These are phyloP conservation scores for Tringa solitaria DNA, from an alignment of 2,113 vertebrate genomes.

Conservation along the genomic window DNA sequence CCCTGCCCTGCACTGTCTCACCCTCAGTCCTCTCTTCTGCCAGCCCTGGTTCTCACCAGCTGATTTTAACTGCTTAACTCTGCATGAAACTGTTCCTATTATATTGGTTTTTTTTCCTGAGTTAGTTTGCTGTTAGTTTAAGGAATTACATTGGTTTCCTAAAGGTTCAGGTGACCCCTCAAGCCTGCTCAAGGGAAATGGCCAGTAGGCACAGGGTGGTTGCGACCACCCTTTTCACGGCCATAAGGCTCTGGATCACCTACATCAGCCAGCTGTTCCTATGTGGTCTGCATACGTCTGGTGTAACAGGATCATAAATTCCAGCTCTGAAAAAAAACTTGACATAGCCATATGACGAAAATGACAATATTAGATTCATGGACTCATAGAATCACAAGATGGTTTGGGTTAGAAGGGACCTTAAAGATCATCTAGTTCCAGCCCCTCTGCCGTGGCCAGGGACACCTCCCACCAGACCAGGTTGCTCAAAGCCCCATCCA, in stretches of 20 bases:
- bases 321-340: neutral
- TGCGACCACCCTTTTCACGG: neutral
- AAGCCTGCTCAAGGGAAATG: neutral
- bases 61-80: neutral
- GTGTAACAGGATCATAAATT: neutral
- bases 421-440: neutral
- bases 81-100: neutral
- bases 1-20: rapidly evolving
- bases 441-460: neutral
- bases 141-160: neutral
- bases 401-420: neutral
- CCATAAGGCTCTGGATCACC: neutral
- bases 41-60: too few species aligned
- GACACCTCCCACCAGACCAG: neutral
- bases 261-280: neutral
- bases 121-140: neutral
- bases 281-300: neutral
- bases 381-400: neutral
- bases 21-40: too few species aligned
- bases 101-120: neutral
- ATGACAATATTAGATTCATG: neutral
- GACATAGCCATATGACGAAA: neutral
- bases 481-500: neutral
- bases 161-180: neutral
- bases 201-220: neutral